A percentile compares a stretch with the other conserved stretches of the same genome.
Evolutionary conservation across 92 coral and sea anemone genomes (phyloP).

Genomic region (Porites evermanni): DNA sequence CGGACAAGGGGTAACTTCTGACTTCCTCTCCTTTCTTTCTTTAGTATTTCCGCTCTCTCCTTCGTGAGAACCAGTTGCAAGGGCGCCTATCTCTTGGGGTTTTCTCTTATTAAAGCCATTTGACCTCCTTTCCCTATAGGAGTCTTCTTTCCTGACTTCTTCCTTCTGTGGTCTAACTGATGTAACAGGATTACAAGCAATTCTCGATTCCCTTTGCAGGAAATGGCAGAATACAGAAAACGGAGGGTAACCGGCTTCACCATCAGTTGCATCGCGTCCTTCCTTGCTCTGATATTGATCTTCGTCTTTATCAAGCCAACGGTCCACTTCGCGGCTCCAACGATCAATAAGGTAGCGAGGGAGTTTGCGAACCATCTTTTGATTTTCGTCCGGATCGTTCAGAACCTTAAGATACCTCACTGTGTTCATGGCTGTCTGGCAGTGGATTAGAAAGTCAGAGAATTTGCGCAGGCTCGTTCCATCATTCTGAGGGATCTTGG

Average conservation of each 20-base stretch:
- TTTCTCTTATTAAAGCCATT: slow-evolving; percentile 2
- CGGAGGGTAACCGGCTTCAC: slow-evolving; percentile 29
- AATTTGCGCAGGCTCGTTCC: slow-evolving; percentile 58
- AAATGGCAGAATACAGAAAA: slow-evolving; percentile 59
- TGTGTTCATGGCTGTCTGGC: slow-evolving; percentile 47
- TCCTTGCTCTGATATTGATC: background rate
- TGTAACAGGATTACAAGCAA: slow-evolving; percentile 66
- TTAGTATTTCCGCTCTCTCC: background rate
- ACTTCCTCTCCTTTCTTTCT: slow-evolving; percentile 11
- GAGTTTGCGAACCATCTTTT: too few relatives aligned
- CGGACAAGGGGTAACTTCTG: slow-evolving; percentile 17
- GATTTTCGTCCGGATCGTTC: too few relatives aligned
- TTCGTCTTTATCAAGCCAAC: too few relatives aligned
- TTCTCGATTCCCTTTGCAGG: slow-evolving; percentile 54
- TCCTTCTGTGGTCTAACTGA: slow-evolving; percentile 4
- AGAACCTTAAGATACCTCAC: slow-evolving; percentile 49
- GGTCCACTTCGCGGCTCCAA: too few relatives aligned
- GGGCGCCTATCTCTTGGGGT: background rate
- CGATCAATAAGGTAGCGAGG: too few relatives aligned
- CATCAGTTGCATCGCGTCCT: background rate
- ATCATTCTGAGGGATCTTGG: slow-evolving; percentile 58
- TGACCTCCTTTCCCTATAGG: background rate
- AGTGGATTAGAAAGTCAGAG: slow-evolving; percentile 65
- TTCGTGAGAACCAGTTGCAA: slow-evolving; percentile 33
- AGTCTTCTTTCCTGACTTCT: slow-evolving; percentile 14